A percentile compares a stretch with the other conserved stretches of the same genome.
phyloP scores from a whole-genome alignment of 2,888 invertebrate genomes.

The Acrocyrtus sp. region DNA sequence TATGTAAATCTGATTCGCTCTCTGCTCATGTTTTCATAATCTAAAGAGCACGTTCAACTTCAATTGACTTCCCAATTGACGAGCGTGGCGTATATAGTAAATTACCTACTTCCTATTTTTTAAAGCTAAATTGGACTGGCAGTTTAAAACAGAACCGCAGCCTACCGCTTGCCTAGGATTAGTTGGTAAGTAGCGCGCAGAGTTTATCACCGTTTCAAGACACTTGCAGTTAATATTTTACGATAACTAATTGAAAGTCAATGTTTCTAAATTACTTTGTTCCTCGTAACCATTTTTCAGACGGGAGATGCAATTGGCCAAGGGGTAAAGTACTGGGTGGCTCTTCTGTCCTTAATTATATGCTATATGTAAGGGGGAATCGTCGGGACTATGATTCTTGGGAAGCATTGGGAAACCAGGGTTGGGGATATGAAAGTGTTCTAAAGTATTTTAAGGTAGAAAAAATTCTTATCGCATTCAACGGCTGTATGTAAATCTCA shows the following conservation, averaged over 20 bases:
- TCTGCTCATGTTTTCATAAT: neutral
- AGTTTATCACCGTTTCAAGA: too few relatives aligned
- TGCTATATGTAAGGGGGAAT: constrained; percentile 72
- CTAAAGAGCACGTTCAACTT: too few relatives aligned
- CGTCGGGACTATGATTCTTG: constrained; percentile 86
- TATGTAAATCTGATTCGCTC: constrained; percentile 17
- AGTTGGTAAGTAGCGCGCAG: constrained; percentile 59
- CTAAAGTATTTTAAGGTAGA: constrained; percentile 78
- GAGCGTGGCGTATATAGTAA: too few relatives aligned
- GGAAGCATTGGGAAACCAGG: constrained; percentile 82
- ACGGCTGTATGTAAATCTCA: neutral
- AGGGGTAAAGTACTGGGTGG: constrained; percentile 82
- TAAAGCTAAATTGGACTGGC: constrained; percentile 85
- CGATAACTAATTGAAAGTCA: too few relatives aligned
- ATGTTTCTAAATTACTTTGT: too few relatives aligned
- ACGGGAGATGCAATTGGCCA: constrained; percentile 84
- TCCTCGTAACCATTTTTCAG: constrained; percentile 30
- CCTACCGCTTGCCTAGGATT: constrained; percentile 85
- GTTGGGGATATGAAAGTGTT: constrained; percentile 87
- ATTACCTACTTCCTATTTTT: constrained; percentile 19
- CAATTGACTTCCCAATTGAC: too few relatives aligned
- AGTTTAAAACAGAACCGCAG: constrained; percentile 91
- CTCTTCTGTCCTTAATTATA: constrained; percentile 69
- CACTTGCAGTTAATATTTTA: too few relatives aligned
- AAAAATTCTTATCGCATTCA: neutral